Conservation (phyloP, 2,797 vertebrate species). For the Enteromius afrohamiltoni region DNA sequence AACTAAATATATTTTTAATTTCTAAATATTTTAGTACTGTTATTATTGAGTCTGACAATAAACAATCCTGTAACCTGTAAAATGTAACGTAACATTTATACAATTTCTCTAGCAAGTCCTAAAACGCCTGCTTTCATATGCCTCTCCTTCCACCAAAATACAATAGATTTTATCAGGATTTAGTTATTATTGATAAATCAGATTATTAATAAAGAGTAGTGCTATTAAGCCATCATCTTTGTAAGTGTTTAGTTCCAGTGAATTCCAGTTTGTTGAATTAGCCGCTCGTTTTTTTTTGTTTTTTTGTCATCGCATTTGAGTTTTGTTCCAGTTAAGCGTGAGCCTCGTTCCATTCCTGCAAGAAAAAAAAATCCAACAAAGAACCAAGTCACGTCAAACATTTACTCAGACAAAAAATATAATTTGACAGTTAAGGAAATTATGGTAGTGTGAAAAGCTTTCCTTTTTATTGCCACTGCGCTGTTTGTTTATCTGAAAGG, state of each 20-base stretch:
- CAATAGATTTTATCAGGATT: background rate
- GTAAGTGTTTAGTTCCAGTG: conserved; percentile 57
- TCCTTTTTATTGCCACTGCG: conserved; percentile 77
- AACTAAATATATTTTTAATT: background rate
- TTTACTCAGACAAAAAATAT: conserved; percentile 73
- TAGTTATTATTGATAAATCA: conserved; percentile 10
- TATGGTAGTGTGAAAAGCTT: conserved; percentile 75
- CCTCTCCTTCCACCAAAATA: background rate
- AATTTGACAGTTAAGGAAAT: conserved; percentile 81
- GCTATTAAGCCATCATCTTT: conserved; percentile 43
- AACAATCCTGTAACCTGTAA: background rate
- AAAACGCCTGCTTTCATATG: background rate
- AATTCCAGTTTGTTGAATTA: conserved; percentile 56
- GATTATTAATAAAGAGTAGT: conserved; percentile 33
- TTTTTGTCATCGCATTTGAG: conserved; percentile 53
- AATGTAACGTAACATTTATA: background rate
- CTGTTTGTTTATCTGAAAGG: conserved; percentile 96
- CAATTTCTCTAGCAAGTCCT: background rate
- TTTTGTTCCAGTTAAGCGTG: conserved; percentile 57
- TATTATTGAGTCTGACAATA: background rate
- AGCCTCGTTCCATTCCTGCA: conserved; percentile 49
- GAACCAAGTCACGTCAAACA: conserved; percentile 74
- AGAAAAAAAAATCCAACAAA: conserved; percentile 65
- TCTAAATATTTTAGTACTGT: background rate
- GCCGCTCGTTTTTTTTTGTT: conserved; percentile 25